phyloP scores from a whole-genome alignment of 2,888 invertebrate genomes.

The Prosapia bicincta region DNA sequence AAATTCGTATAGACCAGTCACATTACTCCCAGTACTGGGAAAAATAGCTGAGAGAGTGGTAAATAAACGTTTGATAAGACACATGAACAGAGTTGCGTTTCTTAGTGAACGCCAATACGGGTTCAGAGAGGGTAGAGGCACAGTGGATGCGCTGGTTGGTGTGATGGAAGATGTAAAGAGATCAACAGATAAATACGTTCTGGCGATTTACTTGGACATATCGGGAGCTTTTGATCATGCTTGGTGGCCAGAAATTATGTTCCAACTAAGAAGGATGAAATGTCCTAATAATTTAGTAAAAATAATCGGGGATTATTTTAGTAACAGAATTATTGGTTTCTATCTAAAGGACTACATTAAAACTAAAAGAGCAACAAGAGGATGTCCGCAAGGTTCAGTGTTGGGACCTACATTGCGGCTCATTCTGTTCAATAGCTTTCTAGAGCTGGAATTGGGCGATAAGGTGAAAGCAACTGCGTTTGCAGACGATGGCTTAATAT shows the following conservation, averaged over 20 bases:
- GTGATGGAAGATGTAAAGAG: background rate
- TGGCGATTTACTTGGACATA: background rate
- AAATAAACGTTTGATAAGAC: background rate
- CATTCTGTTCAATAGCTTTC: background rate
- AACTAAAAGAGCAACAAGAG: background rate
- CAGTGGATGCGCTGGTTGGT: background rate
- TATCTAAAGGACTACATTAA: background rate
- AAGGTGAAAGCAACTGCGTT: background rate
- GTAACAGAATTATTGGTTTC: background rate
- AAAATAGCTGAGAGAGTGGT: background rate
- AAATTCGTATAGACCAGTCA: background rate
- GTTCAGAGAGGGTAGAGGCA: background rate
- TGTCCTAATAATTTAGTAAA: slow-evolving; percentile 9
- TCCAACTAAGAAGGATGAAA: background rate
- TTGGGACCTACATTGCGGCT: background rate
- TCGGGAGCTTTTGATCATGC: too few species aligned
- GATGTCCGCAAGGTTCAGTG: slow-evolving; percentile 6
- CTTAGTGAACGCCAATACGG: background rate
- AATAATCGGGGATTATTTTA: background rate
- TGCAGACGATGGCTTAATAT: slow-evolving; percentile 1
- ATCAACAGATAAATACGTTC: background rate
- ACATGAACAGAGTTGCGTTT: background rate
- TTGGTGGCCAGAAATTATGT: slow-evolving; percentile 10
- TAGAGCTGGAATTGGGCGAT: background rate
- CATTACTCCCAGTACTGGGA: background rate